phyloP scores from a whole-genome alignment of 2,888 invertebrate species.

The Sphinx pinastri region DNA sequence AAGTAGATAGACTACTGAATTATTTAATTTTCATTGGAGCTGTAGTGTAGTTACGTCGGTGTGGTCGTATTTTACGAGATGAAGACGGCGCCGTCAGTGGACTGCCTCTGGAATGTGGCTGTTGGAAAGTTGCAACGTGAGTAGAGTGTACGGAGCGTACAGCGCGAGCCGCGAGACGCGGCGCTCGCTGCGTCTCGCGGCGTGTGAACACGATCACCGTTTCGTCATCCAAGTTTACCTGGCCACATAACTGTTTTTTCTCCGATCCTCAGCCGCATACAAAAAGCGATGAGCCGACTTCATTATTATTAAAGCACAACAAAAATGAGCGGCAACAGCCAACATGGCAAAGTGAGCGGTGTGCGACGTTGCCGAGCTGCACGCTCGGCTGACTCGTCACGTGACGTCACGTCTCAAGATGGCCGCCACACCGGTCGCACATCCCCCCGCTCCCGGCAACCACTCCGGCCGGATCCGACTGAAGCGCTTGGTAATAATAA shows the following conservation, averaged over 20 bases:
- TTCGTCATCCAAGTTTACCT: slow-evolving; percentile 61
- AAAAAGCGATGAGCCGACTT: slow-evolving; percentile 67
- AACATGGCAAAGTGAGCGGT: slow-evolving; percentile 61
- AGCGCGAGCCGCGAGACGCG: slow-evolving; percentile 7
- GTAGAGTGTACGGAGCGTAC: slow-evolving; percentile 27
- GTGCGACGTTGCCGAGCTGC: slow-evolving; percentile 76
- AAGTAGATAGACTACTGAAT: slow-evolving; percentile 5
- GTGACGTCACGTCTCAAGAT: slow-evolving; percentile 85
- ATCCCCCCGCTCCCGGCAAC: slow-evolving; percentile 69
- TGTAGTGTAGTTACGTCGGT: background rate
- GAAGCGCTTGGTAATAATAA: slow-evolving; percentile 74
- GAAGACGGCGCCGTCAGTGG: background rate
- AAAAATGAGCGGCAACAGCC: slow-evolving; percentile 68
- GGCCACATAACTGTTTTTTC: slow-evolving; percentile 79
- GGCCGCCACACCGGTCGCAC: slow-evolving; percentile 77
- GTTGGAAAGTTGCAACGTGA: slow-evolving; percentile 25
- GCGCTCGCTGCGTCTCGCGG: no score
- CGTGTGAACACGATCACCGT: slow-evolving; percentile 38
- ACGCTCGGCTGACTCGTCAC: slow-evolving; percentile 81
- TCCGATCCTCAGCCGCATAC: slow-evolving; percentile 69
- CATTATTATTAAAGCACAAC: slow-evolving; percentile 31
- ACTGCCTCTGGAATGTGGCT: slow-evolving; percentile 15
- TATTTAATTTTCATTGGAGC: slow-evolving; percentile 2
- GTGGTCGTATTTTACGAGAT: background rate
- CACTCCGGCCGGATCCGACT: slow-evolving; percentile 78